phyloP scores from a whole-genome alignment of 1,140 invertebrate species.

The Pararge aegeria region DNA sequence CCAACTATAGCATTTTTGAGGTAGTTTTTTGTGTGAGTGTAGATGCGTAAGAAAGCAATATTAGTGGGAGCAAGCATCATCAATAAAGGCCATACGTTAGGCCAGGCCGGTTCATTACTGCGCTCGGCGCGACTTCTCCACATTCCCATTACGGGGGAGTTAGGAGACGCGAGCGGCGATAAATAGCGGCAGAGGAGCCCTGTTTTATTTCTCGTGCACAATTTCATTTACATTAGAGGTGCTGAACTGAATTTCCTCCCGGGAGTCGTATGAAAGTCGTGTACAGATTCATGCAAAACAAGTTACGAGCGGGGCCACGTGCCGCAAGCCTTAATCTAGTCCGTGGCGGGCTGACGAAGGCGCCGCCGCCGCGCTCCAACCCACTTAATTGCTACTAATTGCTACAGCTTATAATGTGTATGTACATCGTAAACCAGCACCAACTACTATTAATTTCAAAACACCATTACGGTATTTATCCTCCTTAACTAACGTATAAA shows the following conservation, averaged over 20 bases:
- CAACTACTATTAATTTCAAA: constrained; percentile 24
- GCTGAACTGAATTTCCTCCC: constrained; percentile 57
- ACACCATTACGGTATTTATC: constrained; percentile 14
- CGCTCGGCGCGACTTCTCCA: constrained; percentile 49
- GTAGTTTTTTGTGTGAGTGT: constrained; percentile 8
- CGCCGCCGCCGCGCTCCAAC: constrained; percentile 49
- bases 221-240: constrained; percentile 77
- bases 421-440: constrained; percentile 59
- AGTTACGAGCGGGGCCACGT: constrained; percentile 66
- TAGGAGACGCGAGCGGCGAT: constrained; percentile 69
- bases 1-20: constrained; percentile 3
- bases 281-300: constrained; percentile 73
- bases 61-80: constrained; percentile 41
- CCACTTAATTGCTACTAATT: constrained; percentile 76
- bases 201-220: constrained; percentile 75
- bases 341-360: constrained; percentile 51
- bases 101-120: constrained; percentile 65
- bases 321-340: constrained; percentile 66
- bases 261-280: constrained; percentile 68
- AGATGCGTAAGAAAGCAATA: constrained; percentile 21
- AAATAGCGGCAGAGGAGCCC: constrained; percentile 67
- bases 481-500: neutral
- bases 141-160: constrained; percentile 68
- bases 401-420: constrained; percentile 64
- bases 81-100: constrained; percentile 70